A percentile compares a stretch with the other conserved stretches of the same genome.
Evolutionary conservation across 1,140 invertebrate genomes (phyloP).

Genomic region (Penaeus japonicus): DNA sequence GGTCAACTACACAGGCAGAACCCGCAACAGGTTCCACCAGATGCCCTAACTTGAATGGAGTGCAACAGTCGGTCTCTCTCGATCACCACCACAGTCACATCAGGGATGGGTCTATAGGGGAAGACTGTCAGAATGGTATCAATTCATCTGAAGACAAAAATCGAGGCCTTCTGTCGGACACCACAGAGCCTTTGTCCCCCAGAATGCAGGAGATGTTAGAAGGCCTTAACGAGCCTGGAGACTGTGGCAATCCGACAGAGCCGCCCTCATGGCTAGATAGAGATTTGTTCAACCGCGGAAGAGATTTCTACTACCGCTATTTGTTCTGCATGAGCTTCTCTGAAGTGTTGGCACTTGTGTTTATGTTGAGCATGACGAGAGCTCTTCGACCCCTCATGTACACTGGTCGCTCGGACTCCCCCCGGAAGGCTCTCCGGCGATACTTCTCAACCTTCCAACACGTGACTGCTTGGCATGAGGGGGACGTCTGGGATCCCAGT

Average conservation of each 20-base stretch:
- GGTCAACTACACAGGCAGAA: too few species aligned
- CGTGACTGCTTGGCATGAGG: constrained; percentile 62
- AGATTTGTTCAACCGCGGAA: constrained; percentile 25
- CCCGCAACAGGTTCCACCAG: too few species aligned
- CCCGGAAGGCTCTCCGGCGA: constrained; percentile 60
- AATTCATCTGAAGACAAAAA: too few species aligned
- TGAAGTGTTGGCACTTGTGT: constrained; percentile 11
- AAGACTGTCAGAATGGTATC: too few species aligned
- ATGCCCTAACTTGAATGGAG: too few species aligned
- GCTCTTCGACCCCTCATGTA: constrained; percentile 60
- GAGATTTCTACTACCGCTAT: constrained; percentile 27
- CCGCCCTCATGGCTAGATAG: constrained; percentile 28
- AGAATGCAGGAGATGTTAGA: constrained; percentile 10
- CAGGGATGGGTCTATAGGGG: too few species aligned
- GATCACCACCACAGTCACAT: too few species aligned
- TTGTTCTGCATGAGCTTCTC: constrained; percentile 27
- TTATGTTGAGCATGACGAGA: background rate
- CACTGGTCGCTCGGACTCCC: constrained; percentile 61
- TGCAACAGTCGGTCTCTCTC: too few species aligned
- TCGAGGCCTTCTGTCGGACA: too few species aligned
- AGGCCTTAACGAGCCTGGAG: constrained; percentile 15
- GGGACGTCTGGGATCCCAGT: constrained; percentile 58
- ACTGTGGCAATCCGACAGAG: background rate
- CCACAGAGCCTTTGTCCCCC: background rate
- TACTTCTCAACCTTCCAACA: constrained; percentile 62